phyloP scores from a whole-genome alignment of 1,140 invertebrate genomes.

The Musca vetustissima region DNA sequence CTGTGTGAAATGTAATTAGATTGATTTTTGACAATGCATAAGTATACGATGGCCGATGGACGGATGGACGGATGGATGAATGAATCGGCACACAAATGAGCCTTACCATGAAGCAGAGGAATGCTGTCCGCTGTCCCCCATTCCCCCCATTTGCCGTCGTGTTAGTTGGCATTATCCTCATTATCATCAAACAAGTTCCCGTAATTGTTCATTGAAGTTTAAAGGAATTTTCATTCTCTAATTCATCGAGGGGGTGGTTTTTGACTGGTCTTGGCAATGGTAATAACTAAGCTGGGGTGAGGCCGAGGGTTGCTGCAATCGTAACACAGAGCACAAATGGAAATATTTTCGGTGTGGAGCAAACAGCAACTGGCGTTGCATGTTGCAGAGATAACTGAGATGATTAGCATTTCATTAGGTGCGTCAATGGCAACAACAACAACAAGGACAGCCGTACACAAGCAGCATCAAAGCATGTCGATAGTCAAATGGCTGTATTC shows the following conservation, averaged over 20 bases:
- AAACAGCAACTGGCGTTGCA: not conserved
- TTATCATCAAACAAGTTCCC: too few relatives aligned
- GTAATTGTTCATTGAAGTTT: conserved; percentile 4
- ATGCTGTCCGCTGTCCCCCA: too few relatives aligned
- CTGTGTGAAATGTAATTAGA: conserved; percentile 13
- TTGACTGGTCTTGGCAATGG: too few relatives aligned
- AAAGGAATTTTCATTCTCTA: conserved; percentile 7
- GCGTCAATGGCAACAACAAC: not conserved
- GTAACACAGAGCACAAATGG: not conserved
- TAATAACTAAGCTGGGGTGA: too few relatives aligned
- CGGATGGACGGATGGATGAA: not conserved
- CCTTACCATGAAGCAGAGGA: too few relatives aligned
- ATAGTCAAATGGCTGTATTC: not conserved
- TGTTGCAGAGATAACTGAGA: conserved; percentile 1
- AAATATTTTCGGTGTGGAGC: conserved; percentile 4
- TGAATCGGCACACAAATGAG: not conserved
- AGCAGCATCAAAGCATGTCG: not conserved
- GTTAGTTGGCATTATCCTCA: too few relatives aligned
- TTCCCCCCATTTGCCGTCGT: too few relatives aligned
- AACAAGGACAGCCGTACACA: not conserved
- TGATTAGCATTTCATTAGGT: conserved; percentile 23
- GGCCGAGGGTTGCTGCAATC: too few relatives aligned
- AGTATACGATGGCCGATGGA: not conserved
- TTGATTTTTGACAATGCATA: conserved; percentile 18
- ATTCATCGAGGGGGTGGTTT: not conserved